Conservation (phyloP, 2,113 vertebrate genomes). For the Trinectes maculatus region DNA sequence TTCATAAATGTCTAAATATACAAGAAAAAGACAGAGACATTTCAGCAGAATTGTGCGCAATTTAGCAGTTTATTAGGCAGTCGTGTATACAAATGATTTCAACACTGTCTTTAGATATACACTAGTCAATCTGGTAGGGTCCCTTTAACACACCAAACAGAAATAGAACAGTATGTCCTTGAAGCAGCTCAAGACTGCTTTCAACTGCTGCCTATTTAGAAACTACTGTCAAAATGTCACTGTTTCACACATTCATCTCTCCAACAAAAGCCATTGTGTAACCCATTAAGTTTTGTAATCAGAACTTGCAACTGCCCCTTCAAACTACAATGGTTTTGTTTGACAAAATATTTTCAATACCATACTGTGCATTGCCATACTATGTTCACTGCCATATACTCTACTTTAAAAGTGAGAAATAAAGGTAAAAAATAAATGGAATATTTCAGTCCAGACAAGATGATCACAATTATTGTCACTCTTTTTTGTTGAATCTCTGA, state of each 20-base stretch:
- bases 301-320: constrained; percentile 45
- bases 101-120: constrained; percentile 80
- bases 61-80: constrained; percentile 86
- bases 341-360: constrained; percentile 27
- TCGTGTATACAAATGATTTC: constrained; percentile 83
- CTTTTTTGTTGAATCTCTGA: constrained; percentile 25
- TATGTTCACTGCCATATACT: constrained; percentile 29
- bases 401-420: constrained; percentile 40
- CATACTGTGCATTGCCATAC: constrained; percentile 14
- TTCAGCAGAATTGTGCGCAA: constrained; percentile 52
- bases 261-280: constrained; percentile 34
- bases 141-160: constrained; percentile 75
- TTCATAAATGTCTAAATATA: background rate
- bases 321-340: constrained; percentile 41
- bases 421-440: constrained; percentile 40
- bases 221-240: constrained; percentile 36
- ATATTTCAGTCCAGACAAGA: constrained; percentile 46
- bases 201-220: constrained; percentile 26
- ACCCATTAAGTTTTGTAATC: constrained; percentile 29
- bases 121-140: constrained; percentile 75
- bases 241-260: constrained; percentile 57
- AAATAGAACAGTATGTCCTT: constrained; percentile 71
- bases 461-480: constrained; percentile 44
- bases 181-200: constrained; percentile 64
- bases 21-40: constrained; percentile 4